Evolutionary conservation across 2,113 vertebrate species (phyloP).

Genomic region (Romanogobio albipinnatus): DNA sequence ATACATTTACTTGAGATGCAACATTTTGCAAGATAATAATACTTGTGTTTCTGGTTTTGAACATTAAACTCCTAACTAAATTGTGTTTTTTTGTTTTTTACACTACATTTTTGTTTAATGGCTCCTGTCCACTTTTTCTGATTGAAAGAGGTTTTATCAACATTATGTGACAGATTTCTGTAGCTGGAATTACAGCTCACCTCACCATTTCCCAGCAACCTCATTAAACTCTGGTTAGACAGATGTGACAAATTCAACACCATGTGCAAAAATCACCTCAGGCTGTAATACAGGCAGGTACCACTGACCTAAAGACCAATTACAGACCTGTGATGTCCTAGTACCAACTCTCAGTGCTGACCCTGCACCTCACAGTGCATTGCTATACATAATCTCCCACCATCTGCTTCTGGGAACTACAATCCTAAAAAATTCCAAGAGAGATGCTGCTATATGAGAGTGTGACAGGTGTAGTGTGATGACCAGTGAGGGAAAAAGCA

Average conservation of each 20-base stretch:
- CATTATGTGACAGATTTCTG: slow-evolving; percentile 27
- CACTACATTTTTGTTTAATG: not conserved
- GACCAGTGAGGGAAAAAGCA: not conserved
- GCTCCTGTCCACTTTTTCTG: slow-evolving; percentile 10
- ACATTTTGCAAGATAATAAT: not conserved
- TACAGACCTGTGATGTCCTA: slow-evolving; percentile 31
- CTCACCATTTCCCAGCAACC: slow-evolving; percentile 39
- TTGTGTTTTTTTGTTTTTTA: not conserved
- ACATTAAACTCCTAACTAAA: not conserved
- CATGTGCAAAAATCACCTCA: slow-evolving; percentile 33
- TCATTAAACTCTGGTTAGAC: slow-evolving; percentile 50
- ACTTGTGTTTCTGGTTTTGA: not conserved
- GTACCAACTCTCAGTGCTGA: slow-evolving; percentile 50
- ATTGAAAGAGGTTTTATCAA: slow-evolving; percentile 11
- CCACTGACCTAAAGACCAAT: slow-evolving; percentile 38
- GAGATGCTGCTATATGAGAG: slow-evolving; percentile 28
- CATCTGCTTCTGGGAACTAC: slow-evolving; percentile 68
- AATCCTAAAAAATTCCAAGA: slow-evolving; percentile 39
- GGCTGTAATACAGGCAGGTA: slow-evolving; percentile 23
- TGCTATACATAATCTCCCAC: slow-evolving; percentile 71
- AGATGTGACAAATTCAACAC: slow-evolving; percentile 43
- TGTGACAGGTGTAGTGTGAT: slow-evolving; percentile 44
- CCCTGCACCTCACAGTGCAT: slow-evolving; percentile 18
- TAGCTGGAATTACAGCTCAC: slow-evolving; percentile 39
- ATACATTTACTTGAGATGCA: not conserved